Conservation (phyloP, 2,797 vertebrate species). For the Anomalospiza imberbis region DNA sequence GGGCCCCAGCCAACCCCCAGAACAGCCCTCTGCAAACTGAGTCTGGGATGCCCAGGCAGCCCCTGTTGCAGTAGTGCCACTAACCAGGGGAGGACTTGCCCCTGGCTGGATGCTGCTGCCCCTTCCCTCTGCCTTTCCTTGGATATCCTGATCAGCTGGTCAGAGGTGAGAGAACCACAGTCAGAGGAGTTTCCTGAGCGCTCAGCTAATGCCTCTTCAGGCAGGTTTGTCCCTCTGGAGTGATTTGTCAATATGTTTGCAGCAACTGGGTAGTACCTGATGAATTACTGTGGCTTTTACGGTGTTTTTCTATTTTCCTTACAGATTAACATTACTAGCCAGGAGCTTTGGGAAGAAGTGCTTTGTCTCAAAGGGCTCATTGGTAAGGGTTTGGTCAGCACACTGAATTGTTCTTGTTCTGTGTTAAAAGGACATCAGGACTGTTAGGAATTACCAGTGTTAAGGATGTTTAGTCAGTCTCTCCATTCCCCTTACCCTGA, state of each 20-base stretch:
- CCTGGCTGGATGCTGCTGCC: background rate
- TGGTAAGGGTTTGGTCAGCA: constrained; percentile 75
- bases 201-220: background rate
- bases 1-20: background rate
- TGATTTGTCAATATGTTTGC: background rate
- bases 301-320: background rate
- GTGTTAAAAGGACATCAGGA: background rate
- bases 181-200: background rate
- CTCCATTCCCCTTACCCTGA: background rate
- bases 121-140: background rate
- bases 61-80: background rate
- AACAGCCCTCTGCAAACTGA: background rate
- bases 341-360: constrained; percentile 93
- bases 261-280: background rate
- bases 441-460: background rate
- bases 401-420: background rate
- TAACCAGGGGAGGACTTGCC: background rate
- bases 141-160: no score
- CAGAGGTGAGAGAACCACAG: background rate
- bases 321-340: constrained; percentile 83
- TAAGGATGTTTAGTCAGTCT: background rate
- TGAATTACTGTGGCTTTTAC: background rate
- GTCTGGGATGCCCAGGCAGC: background rate
- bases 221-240: background rate
- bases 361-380: constrained; percentile 85